A percentile compares a stretch with the other conserved stretches of the same genome.
These are phyloP conservation scores for Drosophila repletoides DNA, from an alignment of 1,140 invertebrate genomes.

Conservation along the genomic window DNA sequence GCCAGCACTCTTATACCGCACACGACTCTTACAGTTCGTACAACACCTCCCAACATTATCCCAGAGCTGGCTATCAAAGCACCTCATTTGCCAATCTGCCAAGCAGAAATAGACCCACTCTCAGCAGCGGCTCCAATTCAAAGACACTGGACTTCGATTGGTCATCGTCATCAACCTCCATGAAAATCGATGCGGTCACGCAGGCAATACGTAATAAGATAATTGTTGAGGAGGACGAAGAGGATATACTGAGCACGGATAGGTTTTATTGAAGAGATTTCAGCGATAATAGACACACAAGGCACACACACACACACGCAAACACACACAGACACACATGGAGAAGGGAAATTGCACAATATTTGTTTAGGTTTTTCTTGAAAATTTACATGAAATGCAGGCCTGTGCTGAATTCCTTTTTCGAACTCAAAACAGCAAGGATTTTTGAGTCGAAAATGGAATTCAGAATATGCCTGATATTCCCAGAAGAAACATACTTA, in stretches of 20 bases:
- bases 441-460: too few relatives aligned
- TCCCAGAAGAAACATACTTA: conserved; percentile 21
- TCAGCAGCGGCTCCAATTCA: conserved; percentile 1
- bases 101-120: conserved; percentile 21
- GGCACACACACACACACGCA: conserved; percentile 2
- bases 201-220: conserved; percentile 78
- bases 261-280: conserved; percentile 82
- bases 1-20: conserved; percentile 20
- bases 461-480: too few relatives aligned
- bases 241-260: conserved; percentile 75
- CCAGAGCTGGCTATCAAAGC: conserved; percentile 33
- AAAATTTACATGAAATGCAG: too few relatives aligned
- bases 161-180: conserved; percentile 57
- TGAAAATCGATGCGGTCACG: conserved; percentile 68
- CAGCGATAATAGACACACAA: too few relatives aligned
- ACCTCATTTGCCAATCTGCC: conserved; percentile 57
- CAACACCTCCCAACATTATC: conserved; percentile 17
- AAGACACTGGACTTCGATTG: conserved; percentile 28
- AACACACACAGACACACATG: conserved; percentile 3
- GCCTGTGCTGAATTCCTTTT: too few relatives aligned
- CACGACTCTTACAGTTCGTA: conserved; percentile 1
- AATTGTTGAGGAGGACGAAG: conserved; percentile 79
- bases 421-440: too few relatives aligned
- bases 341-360: conserved; percentile 25
- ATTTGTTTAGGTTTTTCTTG: conserved; percentile 1